Evolutionary conservation across 2,113 vertebrate genomes (phyloP).

Genomic region (Xiphophorus couchianus): DNA sequence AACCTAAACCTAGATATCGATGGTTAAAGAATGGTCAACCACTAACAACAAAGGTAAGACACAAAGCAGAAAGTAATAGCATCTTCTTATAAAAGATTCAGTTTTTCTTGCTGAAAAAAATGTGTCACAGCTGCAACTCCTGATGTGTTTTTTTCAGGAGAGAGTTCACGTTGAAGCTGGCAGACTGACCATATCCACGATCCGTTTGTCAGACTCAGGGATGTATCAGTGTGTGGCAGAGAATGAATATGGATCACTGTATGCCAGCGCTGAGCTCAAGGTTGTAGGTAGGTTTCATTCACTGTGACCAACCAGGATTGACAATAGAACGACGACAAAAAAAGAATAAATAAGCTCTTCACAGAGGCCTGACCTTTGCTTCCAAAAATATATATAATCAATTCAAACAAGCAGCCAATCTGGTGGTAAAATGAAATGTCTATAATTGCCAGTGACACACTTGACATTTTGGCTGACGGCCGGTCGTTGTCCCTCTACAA

Average conservation of each 20-base stretch:
- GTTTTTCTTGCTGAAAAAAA: neutral
- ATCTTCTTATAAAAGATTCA: neutral
- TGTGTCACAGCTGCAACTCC: too few relatives aligned
- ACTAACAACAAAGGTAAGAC: constrained; percentile 80
- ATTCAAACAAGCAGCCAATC: constrained; percentile 34
- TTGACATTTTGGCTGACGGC: constrained; percentile 54
- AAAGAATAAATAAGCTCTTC: neutral
- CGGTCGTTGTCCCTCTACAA: constrained; percentile 28
- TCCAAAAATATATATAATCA: constrained; percentile 32
- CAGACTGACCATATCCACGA: constrained; percentile 80
- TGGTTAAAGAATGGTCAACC: constrained; percentile 89
- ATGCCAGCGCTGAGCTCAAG: constrained; percentile 87
- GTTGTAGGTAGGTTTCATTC: constrained; percentile 86
- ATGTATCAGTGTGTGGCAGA: constrained; percentile 92
- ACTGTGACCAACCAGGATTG: neutral
- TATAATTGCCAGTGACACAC: constrained; percentile 44
- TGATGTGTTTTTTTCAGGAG: constrained; percentile 72
- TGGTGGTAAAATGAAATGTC: constrained; percentile 34
- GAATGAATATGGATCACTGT: constrained; percentile 84
- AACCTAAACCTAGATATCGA: constrained; percentile 83
- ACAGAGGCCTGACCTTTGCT: constrained; percentile 9
- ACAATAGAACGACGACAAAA: constrained; percentile 8
- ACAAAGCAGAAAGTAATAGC: neutral
- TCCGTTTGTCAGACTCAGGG: constrained; percentile 87
- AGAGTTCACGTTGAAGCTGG: constrained; percentile 86